Percentiles rank a stretch among this genome's conserved stretches.
phyloP scores from a whole-genome alignment of 2,797 vertebrate species.

The Stomatorhinus walkeri region DNA sequence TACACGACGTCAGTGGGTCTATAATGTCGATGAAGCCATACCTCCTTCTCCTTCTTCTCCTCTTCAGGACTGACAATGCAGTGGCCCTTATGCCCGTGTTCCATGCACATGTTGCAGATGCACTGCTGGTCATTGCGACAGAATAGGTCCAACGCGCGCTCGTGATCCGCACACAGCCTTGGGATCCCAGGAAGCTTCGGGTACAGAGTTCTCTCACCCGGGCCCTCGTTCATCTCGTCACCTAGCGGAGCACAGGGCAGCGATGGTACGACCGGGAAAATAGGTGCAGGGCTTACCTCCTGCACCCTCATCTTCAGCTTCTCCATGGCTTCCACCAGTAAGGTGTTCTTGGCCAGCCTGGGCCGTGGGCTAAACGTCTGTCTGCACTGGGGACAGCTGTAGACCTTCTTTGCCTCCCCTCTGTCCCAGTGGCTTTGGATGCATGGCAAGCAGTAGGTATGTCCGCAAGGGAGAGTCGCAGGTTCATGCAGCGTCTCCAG shows the following conservation, averaged over 20 bases:
- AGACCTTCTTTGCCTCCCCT: conserved; percentile 35
- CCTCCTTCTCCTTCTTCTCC: conserved; percentile 54
- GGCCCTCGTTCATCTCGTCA: background rate
- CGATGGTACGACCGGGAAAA: conserved; percentile 34
- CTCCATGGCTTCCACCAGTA: conserved; percentile 63
- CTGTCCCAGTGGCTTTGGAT: conserved; percentile 66
- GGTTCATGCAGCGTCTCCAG: conserved; percentile 63
- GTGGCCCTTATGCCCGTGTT: conserved; percentile 57
- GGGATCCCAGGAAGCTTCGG: conserved; percentile 38
- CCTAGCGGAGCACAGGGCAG: conserved; percentile 25
- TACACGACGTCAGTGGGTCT: background rate
- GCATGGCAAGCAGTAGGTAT: conserved; percentile 65
- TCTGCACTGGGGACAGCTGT: conserved; percentile 65
- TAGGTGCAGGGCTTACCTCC: conserved; percentile 16
- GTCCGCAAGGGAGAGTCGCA: conserved; percentile 65
- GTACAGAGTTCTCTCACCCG: conserved; percentile 3
- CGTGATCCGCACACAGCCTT: conserved; percentile 50
- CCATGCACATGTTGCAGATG: conserved; percentile 57
- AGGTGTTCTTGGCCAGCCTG: conserved; percentile 54
- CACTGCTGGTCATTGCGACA: conserved; percentile 55
- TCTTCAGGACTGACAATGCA: conserved; percentile 46
- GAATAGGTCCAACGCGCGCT: conserved; percentile 53
- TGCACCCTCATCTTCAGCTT: conserved; percentile 51
- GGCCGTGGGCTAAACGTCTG: conserved; percentile 62
- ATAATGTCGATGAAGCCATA: conserved; percentile 28